A percentile compares a stretch with the other conserved stretches of the same genome.
These are phyloP conservation scores for Rhinolophus sinicus DNA, from an alignment of 2,113 vertebrate species.

Conservation along the genomic window DNA sequence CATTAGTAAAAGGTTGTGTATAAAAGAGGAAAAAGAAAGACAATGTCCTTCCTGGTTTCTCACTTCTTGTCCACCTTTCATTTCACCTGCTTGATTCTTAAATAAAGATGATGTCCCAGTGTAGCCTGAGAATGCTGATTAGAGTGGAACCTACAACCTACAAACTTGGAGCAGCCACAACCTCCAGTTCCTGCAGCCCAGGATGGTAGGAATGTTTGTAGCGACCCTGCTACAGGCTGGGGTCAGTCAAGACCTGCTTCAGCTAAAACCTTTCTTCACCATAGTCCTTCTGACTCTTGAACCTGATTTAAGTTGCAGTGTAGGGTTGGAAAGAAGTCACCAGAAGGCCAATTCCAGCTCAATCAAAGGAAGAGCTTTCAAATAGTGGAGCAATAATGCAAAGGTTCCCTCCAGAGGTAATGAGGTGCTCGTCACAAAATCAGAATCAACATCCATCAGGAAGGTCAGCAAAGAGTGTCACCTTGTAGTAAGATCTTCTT, in stretches of 20 bases:
- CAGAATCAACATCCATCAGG: not conserved
- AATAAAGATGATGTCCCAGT: not conserved
- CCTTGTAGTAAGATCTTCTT: not conserved
- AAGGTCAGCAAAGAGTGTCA: not conserved
- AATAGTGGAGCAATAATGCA: not conserved
- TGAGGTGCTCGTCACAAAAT: not conserved
- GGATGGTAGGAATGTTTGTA: rapidly evolving
- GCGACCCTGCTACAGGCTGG: not conserved
- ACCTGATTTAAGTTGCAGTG: not conserved
- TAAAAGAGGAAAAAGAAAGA: not conserved
- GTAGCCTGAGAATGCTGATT: not conserved
- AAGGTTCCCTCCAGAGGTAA: not conserved
- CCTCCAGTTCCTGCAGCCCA: not conserved
- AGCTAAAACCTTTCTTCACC: not conserved
- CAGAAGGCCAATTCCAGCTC: not conserved
- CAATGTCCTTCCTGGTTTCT: not conserved
- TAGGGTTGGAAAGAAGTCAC: not conserved
- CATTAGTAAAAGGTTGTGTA: not conserved
- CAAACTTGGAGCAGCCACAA: not conserved
- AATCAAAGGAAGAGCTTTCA: not conserved
- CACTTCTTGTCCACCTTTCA: not conserved
- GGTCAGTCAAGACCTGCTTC: not conserved
- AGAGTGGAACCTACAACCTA: not conserved
- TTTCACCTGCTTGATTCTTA: not conserved
- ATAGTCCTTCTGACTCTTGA: not conserved